phyloP scores from a whole-genome alignment of 2,113 vertebrate genomes.

The Lates calcarifer region DNA sequence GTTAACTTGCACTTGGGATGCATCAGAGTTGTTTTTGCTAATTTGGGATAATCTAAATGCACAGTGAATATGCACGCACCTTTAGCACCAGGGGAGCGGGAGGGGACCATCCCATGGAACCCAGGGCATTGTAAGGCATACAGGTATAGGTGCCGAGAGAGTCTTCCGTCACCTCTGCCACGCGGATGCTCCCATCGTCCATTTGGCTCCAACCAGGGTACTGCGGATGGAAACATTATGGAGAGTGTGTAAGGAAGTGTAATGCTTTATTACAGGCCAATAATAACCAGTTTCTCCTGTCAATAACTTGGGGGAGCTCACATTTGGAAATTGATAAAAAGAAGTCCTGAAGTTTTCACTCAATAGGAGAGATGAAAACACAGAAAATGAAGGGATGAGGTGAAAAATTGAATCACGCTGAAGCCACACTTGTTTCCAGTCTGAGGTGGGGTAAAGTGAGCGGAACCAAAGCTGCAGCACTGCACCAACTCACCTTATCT shows the following conservation, averaged over 20 bases:
- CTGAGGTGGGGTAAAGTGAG: conserved; percentile 12
- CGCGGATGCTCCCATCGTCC: conserved; percentile 96
- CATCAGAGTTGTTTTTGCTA: neutral
- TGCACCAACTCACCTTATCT: conserved; percentile 88
- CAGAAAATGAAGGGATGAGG: neutral
- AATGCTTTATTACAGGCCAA: neutral
- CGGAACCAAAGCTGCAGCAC: conserved; percentile 3
- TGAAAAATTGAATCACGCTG: neutral
- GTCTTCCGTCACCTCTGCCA: conserved; percentile 98
- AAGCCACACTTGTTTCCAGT: neutral
- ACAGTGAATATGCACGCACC: conserved; percentile 78
- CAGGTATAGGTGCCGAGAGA: conserved; percentile 99
- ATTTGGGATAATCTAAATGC: neutral
- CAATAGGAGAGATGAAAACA: neutral
- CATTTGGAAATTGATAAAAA: neutral
- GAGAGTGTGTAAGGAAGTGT: neutral
- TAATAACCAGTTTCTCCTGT: neutral
- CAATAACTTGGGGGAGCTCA: neutral
- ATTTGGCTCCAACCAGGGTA: conserved; percentile 95
- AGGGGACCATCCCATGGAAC: conserved; percentile 98
- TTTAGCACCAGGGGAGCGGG: conserved; percentile 99
- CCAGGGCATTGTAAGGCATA: conserved; percentile 99
- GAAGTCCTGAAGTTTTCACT: neutral
- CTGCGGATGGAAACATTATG: conserved; percentile 73
- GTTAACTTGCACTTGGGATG: neutral